Evolutionary conservation across 2,888 invertebrate species (phyloP), one percentile per base, ranked within the genome.

Genomic region (Ceramica pisi): DNA sequence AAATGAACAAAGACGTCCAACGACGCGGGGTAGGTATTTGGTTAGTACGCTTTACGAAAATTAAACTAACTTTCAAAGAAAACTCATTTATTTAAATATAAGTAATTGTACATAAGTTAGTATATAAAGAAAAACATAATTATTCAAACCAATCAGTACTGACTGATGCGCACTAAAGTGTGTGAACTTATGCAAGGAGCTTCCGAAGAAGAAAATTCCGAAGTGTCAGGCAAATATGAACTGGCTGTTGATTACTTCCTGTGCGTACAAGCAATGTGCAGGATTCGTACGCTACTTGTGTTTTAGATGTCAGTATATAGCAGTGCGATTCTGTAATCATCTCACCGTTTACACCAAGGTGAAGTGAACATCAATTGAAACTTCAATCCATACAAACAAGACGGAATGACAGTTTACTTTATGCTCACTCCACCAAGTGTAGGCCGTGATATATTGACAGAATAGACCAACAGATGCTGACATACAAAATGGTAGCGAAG

Each of bases 1-100:
- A 31, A 46, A 2, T 9, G 4, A 19, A 14, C 38, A 38, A 41
- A 41, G 12, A 41, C 41, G 38, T 71, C 14, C 48, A 26, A 38
- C 8, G n/a, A 44, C 16, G 16, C 5, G 35, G 7, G 12, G 6
- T 38, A 50, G 12, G 6, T 38, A 50, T 14, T 44, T 31, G n/a
- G n/a, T 62, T 23, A 59, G 9, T 48, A 3, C 7, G 31, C 2
- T 38, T 7, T 46, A 50, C 38, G 5, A 55, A 64, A 38, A 64
- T 12, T 26, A 81, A 56, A 41, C 19, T 44, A 57, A 51, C n/a
- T 65, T 62, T 79, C 23, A 66, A 71, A 69, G 23, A 65, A 71
- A 82, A 82, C 85, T 64, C 73, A 67, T 82, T 84, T 82, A 84
- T 82, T 78, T 63, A 23, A 74, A 63, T 67, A 71, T 59, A 63